These are phyloP conservation scores for Drosophila saltans DNA, from an alignment of 1,140 invertebrate species.

Conservation along the genomic window DNA sequence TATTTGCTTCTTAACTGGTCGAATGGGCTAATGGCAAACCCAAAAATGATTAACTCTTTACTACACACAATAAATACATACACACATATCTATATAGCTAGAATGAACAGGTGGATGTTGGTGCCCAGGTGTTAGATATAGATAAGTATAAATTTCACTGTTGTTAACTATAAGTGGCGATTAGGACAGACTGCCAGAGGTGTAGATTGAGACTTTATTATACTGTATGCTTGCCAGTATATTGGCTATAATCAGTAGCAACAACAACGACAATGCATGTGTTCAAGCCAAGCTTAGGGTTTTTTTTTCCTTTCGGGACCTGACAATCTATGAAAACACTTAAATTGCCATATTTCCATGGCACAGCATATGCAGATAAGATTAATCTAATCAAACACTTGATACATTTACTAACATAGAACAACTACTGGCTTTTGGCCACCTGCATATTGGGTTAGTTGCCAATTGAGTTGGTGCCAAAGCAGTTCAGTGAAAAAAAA, in stretches of 20 bases:
- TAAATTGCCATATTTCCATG: constrained; percentile 39
- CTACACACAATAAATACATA: constrained; percentile 48
- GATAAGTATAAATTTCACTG: constrained; percentile 50
- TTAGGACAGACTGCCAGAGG: constrained; percentile 2
- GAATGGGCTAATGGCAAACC: not conserved
- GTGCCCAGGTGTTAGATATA: constrained; percentile 56
- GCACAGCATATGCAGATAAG: constrained; percentile 50
- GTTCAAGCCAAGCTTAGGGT: constrained; percentile 20
- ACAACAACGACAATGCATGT: not conserved
- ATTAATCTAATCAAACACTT: constrained; percentile 60
- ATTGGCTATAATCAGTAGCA: not conserved
- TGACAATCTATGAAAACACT: constrained; percentile 2
- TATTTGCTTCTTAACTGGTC: not conserved
- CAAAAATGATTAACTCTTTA: constrained; percentile 59
- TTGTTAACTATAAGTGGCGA: constrained; percentile 33
- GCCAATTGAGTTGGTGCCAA: constrained; percentile 22
- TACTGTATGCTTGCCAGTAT: not conserved
- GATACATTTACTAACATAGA: constrained; percentile 12
- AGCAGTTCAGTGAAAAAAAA: constrained; percentile 15
- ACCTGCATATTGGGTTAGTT: constrained; percentile 17
- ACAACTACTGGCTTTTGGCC: constrained; percentile 20
- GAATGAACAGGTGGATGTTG: constrained; percentile 61
- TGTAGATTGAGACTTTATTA: not conserved
- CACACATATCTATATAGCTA: not conserved
- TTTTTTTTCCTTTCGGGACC: constrained; percentile 37